Percentiles rank a stretch among this genome's conserved stretches.
phyloP scores from a whole-genome alignment of 1,140 invertebrate genomes.

The Brachionus rotundiformis region DNA sequence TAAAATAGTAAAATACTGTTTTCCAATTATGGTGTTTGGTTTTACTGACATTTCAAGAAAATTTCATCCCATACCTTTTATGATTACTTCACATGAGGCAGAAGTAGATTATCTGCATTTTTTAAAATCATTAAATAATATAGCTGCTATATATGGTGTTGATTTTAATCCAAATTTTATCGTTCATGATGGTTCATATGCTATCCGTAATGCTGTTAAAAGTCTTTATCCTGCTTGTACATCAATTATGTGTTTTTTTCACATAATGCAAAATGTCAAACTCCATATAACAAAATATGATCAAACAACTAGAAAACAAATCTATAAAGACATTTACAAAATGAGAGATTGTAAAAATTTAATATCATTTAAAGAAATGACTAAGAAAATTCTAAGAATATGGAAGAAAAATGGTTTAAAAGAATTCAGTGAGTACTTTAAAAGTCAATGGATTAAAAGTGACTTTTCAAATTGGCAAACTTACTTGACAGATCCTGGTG shows the following conservation, averaged over 20 bases:
- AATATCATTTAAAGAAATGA: background rate
- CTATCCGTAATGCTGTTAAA: conserved; percentile 2
- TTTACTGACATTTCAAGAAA: background rate
- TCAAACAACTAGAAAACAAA: background rate
- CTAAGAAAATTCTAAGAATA: background rate
- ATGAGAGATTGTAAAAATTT: background rate
- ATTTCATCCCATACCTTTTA: background rate
- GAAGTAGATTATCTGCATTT: background rate
- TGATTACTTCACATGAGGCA: background rate
- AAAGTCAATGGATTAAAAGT: background rate
- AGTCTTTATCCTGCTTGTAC: background rate
- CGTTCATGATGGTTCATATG: conserved; percentile 8
- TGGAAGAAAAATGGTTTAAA: conserved; percentile 9
- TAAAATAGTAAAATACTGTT: too few relatives aligned
- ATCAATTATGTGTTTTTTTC: conserved; percentile 16
- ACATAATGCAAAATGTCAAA: conserved; percentile 12
- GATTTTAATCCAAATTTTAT: background rate
- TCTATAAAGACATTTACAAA: background rate
- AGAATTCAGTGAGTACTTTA: background rate
- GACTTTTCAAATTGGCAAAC: background rate
- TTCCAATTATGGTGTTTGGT: background rate
- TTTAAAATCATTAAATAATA: conserved; percentile 2
- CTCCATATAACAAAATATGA: background rate
- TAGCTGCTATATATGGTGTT: background rate
- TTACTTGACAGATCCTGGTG: background rate